phyloP scores from a whole-genome alignment of 2,113 vertebrate genomes.

The Pseudolaguvia tuberculata region DNA sequence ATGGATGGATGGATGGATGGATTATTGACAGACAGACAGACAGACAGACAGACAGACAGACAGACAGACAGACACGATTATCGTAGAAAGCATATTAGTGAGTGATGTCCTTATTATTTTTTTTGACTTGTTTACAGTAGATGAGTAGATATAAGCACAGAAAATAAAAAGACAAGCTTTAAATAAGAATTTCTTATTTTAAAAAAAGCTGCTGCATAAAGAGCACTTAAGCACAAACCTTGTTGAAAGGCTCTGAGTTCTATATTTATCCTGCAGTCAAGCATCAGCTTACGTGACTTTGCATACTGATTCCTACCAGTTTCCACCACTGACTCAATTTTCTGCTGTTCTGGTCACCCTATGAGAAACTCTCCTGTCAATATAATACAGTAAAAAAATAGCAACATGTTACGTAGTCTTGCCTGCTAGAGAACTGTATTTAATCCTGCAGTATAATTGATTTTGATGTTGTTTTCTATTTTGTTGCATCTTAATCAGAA shows the following conservation, averaged over 20 bases:
- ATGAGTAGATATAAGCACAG: background rate
- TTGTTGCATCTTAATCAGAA: background rate
- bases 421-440: background rate
- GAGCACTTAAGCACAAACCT: slow-evolving; percentile 13
- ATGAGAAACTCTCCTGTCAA: background rate
- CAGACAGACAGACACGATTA: too few species aligned
- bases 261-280: slow-evolving; percentile 49
- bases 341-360: background rate
- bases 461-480: background rate
- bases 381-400: slow-evolving; percentile 15
- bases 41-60: too few species aligned
- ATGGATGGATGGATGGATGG: too few species aligned
- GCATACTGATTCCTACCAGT: slow-evolving; percentile 38
- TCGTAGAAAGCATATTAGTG: background rate
- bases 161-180: background rate
- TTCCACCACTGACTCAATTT: background rate
- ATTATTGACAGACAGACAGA: too few species aligned
- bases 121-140: background rate
- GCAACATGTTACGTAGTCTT: background rate
- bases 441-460: background rate
- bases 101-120: background rate
- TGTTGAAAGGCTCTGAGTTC: slow-evolving; percentile 38
- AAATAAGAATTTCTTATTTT: background rate
- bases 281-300: slow-evolving; percentile 36
- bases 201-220: background rate